Percentiles rank a stretch among this genome's conserved stretches.
These are phyloP conservation scores for Unio delphinus DNA, from an alignment of 2,888 invertebrate species.

Conservation along the genomic window DNA sequence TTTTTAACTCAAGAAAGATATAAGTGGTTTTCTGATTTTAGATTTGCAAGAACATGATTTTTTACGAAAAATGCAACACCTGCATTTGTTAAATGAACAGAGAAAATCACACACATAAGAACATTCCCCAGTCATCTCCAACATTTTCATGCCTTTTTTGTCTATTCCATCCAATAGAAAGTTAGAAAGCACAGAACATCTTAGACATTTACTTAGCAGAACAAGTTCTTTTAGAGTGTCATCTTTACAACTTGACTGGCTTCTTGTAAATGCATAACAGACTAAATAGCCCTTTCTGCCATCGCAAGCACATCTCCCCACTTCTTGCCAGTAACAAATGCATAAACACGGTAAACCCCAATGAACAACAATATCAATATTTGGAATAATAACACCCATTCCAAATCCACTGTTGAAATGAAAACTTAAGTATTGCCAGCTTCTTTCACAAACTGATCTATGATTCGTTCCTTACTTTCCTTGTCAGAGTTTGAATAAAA, in stretches of 20 bases:
- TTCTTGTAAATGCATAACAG: slow-evolving; percentile 10
- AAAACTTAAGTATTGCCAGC: slow-evolving; percentile 13
- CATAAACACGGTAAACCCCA: slow-evolving; percentile 17
- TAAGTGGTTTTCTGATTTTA: not conserved
- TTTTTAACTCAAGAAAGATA: no score
- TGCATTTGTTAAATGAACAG: slow-evolving; percentile 12
- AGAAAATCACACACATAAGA: not conserved
- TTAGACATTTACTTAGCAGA: not conserved
- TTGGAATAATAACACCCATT: slow-evolving; percentile 27
- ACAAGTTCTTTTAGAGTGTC: not conserved
- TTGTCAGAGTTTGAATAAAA: slow-evolving; percentile 21
- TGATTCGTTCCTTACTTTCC: slow-evolving; percentile 9
- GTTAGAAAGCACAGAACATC: not conserved
- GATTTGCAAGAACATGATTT: not conserved
- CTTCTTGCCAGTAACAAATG: slow-evolving; percentile 28
- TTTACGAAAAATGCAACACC: slow-evolving; percentile 11
- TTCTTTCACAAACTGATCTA: slow-evolving; percentile 4
- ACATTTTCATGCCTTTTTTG: not conserved
- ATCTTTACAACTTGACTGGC: slow-evolving; percentile 2
- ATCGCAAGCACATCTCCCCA: slow-evolving; percentile 14
- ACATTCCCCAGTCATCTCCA: not conserved
- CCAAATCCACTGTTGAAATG: slow-evolving; percentile 29
- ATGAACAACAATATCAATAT: slow-evolving; percentile 25
- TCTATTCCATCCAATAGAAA: not conserved
- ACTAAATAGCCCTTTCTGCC: slow-evolving; percentile 6